phyloP scores from a whole-genome alignment of 2,113 vertebrate species.

The Irena cyanogastra region DNA sequence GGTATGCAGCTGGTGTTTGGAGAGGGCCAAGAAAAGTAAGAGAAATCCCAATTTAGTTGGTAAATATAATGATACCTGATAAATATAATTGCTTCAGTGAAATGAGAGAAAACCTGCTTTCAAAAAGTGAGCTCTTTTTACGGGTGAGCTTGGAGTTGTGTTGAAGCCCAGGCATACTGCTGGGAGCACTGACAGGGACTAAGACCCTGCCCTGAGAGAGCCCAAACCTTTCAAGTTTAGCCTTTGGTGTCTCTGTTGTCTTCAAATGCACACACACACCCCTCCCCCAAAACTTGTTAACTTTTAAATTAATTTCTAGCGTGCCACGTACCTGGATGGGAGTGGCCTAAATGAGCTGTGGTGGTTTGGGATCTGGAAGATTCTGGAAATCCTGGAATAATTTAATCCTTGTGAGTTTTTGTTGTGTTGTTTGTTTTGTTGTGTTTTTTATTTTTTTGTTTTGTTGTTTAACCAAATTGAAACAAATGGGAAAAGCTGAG shows the following conservation, averaged over 20 bases:
- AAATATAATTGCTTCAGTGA: background rate
- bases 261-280: too few relatives aligned
- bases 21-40: background rate
- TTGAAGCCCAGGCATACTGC: background rate
- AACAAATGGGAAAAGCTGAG: background rate
- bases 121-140: background rate
- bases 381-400: background rate
- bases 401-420: background rate
- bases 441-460: background rate
- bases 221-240: background rate
- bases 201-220: background rate
- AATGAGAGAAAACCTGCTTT: background rate
- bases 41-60: background rate
- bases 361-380: background rate
- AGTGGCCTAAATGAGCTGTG: background rate
- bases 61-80: background rate
- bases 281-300: background rate
- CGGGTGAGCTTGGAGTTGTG: background rate
- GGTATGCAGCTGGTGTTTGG: background rate
- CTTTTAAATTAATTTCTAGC: background rate
- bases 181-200: background rate
- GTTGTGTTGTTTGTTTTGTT: background rate
- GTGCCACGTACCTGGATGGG: background rate
- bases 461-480: background rate
- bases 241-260: background rate